Base-by-base conservation (phyloP, 2,888 invertebrate species). In the Aelia acuminata region DNA sequence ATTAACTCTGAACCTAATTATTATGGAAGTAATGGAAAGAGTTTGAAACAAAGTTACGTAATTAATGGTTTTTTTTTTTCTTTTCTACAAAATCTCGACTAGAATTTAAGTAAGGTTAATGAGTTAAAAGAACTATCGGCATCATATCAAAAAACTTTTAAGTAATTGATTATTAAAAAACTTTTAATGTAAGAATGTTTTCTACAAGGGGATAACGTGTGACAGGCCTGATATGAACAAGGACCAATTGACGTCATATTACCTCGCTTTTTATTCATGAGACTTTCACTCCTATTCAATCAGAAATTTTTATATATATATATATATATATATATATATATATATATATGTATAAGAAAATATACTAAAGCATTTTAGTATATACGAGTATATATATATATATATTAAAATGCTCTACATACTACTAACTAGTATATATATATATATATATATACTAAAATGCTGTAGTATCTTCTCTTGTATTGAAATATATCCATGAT, bases 221-320 rank as follows among this genome's bases (percentile, higher is more conserved):
- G 15, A 35, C 18, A 70, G 26, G 3, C 15, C 31, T 31, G 63
- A 70, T 70, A 70, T 70, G 31, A 70, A 70, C 63, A 70, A 70
- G 63, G 63, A 35, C 63, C 18, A 20, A 70, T 70, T 35, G 7
- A 70, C 63, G 63, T 31, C 31, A 70, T 20, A 35, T 70, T 35
- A 70, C 63, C 63, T 70, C 20, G 63, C 31, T 18, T 4, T 31
- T 31, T 70, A 70, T 18, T 35, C 35, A 5, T 35, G 63, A 70
- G 35, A 70, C 63, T 35, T 70, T 70, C 63, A 31, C 63, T 70
- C 63, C 63, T 70, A n/a, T n/a, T n/a, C n/a, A n/a, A n/a, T n/a
- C n/a, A n/a, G n/a, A n/a, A n/a, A n/a, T n/a, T n/a, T n/a, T n/a
- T n/a, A n/a, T n/a, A n/a, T n/a, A n/a, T n/a, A n/a, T n/a, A n/a